These are phyloP conservation scores for Apocheima hispidaria DNA, from an alignment of 2,888 invertebrate species.

Conservation along the genomic window DNA sequence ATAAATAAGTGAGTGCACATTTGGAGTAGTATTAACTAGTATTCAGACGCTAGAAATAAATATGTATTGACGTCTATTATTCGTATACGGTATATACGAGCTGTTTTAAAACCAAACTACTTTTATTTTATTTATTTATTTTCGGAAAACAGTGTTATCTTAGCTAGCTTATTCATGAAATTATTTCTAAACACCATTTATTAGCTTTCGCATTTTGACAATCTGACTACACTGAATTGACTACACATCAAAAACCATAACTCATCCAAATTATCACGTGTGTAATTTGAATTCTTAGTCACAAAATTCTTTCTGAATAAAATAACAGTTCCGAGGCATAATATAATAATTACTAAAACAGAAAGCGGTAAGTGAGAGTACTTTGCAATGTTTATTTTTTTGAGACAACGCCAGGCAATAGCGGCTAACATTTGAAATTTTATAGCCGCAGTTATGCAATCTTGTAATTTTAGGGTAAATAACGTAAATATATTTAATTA, in stretches of 20 bases:
- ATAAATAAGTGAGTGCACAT: neutral
- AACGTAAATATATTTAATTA: constrained; percentile 7
- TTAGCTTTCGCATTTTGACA: too few relatives aligned
- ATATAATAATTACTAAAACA: constrained; percentile 61
- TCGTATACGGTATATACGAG: neutral
- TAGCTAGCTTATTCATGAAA: too few relatives aligned
- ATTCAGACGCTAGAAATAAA: neutral
- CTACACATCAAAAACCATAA: constrained; percentile 43
- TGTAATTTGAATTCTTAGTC: constrained; percentile 37
- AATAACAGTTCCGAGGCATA: constrained; percentile 57
- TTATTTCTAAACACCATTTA: too few relatives aligned
- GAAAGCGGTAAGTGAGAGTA: constrained; percentile 75
- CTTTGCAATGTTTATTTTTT: constrained; percentile 48
- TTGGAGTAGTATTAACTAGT: neutral
- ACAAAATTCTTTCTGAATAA: constrained; percentile 56
- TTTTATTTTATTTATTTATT: too few relatives aligned
- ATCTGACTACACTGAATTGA: too few relatives aligned
- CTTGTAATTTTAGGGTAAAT: constrained; percentile 24
- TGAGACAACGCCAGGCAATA: constrained; percentile 38
- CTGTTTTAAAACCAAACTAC: neutral
- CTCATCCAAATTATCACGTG: constrained; percentile 54
- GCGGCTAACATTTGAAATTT: constrained; percentile 37
- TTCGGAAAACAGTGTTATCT: too few relatives aligned
- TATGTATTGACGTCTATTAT: neutral
- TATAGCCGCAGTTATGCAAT: constrained; percentile 41